Base-by-base conservation (phyloP, 2,797 vertebrate genomes). In the Odontamblyopus lacepedii region DNA sequence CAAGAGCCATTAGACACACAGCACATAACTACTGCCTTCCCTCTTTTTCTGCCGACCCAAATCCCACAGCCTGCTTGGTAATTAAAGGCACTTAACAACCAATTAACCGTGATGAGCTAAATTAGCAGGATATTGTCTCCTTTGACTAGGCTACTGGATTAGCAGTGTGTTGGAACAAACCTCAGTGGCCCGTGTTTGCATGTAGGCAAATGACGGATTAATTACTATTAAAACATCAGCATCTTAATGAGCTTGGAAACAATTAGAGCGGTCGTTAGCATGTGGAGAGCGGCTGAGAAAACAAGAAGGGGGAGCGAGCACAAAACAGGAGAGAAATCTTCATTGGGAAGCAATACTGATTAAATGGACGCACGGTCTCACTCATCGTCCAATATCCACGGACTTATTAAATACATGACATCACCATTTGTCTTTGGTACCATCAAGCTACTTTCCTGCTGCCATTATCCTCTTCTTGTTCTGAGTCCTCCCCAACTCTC, bases 171-270 rank as follows among this genome's bases (percentile, higher is more conserved):
- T 85, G 89, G 85, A 88, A 87, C 87, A 92, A 90, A 89, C 89
- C 92, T 91, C 92, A 83, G 90, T 85, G 90, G 91, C 79, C 87
- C 82, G 70, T 69, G 89, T 92, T 92, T 88, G 89, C 91, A 87
- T 91, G 89, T 90, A 84, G 90, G 91, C 91, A 92, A 93, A 92
- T 92, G 90, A 91, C 87, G 72, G 88, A 93, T 93, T 93, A 91
- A 93, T 93, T 92, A 92, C 92, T 92, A 92, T 92, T 92, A 92
- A 91, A 92, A 91, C 91, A 90, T 87, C 90, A 85, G 86, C 88
- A 79, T 82, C 90, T 85, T 93, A 92, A 93, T 92, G 92, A 93
- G 91, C 87, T 84, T 81, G 86, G 88, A 91, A 92, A 92, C 91
- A 91, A 93, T 93, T 93, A 93, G 84, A 91, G 85, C 48, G 89